A percentile compares a stretch with the other conserved stretches of the same genome.
phyloP scores from a whole-genome alignment of 1,140 invertebrate genomes.

The Aleiodes sp. region DNA sequence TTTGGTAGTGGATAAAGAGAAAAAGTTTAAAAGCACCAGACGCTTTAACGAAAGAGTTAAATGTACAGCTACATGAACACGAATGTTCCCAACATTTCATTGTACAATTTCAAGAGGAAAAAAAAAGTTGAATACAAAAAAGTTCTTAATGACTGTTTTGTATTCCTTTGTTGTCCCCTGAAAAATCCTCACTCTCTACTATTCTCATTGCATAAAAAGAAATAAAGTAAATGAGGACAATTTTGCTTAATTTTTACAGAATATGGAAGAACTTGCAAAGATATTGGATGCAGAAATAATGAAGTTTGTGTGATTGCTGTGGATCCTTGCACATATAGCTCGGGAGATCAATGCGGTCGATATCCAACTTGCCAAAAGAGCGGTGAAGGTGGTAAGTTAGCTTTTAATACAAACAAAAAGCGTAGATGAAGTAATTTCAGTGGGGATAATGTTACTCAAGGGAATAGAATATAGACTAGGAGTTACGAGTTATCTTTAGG shows the following conservation, averaged over 20 bases:
- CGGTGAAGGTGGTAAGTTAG: constrained; percentile 45
- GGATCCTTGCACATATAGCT: constrained; percentile 72
- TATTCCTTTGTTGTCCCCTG: background rate
- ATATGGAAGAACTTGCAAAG: constrained; percentile 78
- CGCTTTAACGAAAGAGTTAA: constrained; percentile 6
- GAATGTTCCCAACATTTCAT: background rate
- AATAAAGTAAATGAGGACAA: background rate
- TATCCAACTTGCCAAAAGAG: constrained; percentile 74
- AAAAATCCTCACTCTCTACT: background rate
- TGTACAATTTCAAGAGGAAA: background rate
- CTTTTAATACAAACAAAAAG: background rate
- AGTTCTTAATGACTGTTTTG: constrained; percentile 10
- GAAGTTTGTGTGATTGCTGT: constrained; percentile 78
- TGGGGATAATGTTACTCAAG: too few species aligned
- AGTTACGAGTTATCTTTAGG: too few species aligned
- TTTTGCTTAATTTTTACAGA: constrained; percentile 67
- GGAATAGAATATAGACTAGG: too few species aligned
- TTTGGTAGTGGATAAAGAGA: background rate
- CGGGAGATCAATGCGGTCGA: constrained; percentile 69
- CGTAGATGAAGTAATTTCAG: background rate
- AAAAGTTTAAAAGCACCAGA: background rate
- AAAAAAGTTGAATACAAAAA: background rate
- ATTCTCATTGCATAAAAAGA: background rate
- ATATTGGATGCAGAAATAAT: constrained; percentile 77
- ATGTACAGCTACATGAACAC: constrained; percentile 9